Base-by-base conservation (phyloP, 2,797 vertebrate species). In the Prunella strophiata region DNA sequence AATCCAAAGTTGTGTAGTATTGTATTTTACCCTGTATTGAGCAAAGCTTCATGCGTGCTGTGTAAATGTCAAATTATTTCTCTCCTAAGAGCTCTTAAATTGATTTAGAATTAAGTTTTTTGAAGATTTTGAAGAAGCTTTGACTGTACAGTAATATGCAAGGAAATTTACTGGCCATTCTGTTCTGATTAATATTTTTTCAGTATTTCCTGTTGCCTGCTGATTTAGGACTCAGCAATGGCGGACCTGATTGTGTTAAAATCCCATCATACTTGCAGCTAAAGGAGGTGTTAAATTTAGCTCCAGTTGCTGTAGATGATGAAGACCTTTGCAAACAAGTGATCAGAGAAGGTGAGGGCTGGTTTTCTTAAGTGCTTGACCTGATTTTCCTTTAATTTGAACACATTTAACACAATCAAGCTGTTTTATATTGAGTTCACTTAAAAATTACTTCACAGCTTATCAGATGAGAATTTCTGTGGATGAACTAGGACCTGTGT, bases 181-280 rank as follows among this genome's bases (percentile, higher is more conserved):
- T 67, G 32, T 29, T 94, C 32, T 94, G n/a, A 25, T 50, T 94
- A 71, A 88, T 42, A 62, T 85, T 88, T 97, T 89, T 96, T 80
- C 87, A 99, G 99, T 95, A 95, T 73, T 96, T 98, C 71, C 43
- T 97, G 96, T 96, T 99, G 68, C 97, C 97, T 42, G 36, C 89
- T 88, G 88, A 97, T 14, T 79, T 98, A 90, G 96, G 98, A 71
- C 95, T 88, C 13, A 38, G 88, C 76, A 88, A 23, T 7, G n/a
- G 86, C 23, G 91, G 38, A 72, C 85, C 88, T 72, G 92, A 95
- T 57, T 85, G 65, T 89, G 88, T 66, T 54, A 77, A 48, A 67
- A 80, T 34, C 40, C 48, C 76, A 30, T 97, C 98, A 62, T 85
- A 77, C 34, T 70, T 94, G 52, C 93, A 96, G 77, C 30, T 98